Conservation (phyloP, 2,888 invertebrate species). For the Selenia dentaria region DNA sequence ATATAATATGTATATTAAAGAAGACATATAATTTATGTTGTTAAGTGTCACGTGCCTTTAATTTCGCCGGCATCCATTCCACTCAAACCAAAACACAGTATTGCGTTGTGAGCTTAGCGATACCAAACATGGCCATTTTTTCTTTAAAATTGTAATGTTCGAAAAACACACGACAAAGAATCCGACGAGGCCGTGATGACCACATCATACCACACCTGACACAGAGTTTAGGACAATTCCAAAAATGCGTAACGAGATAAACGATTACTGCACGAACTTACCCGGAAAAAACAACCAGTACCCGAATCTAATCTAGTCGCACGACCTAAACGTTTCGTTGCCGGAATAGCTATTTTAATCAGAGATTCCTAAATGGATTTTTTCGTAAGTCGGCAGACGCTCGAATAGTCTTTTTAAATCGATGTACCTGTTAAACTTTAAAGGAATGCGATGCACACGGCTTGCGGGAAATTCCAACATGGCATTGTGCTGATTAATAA, state of each 20-base stretch:
- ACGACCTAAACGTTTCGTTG: conserved; percentile 55
- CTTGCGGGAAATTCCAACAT: conserved; percentile 27
- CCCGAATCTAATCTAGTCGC: conserved; percentile 74
- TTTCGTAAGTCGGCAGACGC: conserved; percentile 47
- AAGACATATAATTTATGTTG: too few relatives aligned
- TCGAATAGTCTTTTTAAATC: conserved; percentile 48
- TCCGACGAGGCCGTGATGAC: conserved; percentile 23
- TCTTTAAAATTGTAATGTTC: too few relatives aligned
- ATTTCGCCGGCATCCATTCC: too few relatives aligned
- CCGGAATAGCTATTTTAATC: conserved; percentile 68
- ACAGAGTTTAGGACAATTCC: conserved; percentile 30
- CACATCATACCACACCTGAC: conserved; percentile 40
- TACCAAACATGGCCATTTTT: too few relatives aligned
- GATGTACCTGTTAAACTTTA: conserved; percentile 33
- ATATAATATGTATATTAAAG: too few relatives aligned
- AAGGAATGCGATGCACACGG: conserved; percentile 36
- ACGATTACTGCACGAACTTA: conserved; percentile 56
- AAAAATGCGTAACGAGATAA: conserved; percentile 47
- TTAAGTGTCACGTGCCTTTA: too few relatives aligned
- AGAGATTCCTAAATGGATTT: conserved; percentile 73
- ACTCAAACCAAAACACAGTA: too few relatives aligned
- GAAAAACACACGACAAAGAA: conserved; percentile 29
- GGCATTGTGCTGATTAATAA: conserved; percentile 27
- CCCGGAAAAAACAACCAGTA: conserved; percentile 63
- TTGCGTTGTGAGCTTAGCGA: too few relatives aligned